phyloP scores from a whole-genome alignment of 2,797 vertebrate species.

The Tapera naevia region DNA sequence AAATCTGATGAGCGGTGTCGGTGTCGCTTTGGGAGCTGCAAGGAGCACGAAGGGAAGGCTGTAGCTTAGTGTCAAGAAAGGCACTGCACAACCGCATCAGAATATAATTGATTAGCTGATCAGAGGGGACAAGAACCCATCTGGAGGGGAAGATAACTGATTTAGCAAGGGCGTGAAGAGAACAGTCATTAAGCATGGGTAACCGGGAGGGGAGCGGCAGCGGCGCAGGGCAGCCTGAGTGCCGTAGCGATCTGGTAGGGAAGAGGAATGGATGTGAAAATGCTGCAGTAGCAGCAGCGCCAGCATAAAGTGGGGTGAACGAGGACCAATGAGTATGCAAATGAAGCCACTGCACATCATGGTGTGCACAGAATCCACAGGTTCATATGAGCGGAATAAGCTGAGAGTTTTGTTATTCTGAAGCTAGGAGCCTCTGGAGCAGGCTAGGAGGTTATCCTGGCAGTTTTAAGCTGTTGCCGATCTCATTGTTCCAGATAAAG shows the following conservation, averaged over 20 bases:
- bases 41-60: fast-evolving
- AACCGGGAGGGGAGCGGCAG: fast-evolving
- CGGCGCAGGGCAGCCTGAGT: fast-evolving
- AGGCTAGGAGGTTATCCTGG: neutral
- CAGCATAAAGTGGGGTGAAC: fast-evolving
- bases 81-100: neutral
- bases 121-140: neutral
- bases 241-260: neutral
- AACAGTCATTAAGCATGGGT: neutral
- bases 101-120: neutral
- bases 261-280: neutral
- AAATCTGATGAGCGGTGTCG: fast-evolving
- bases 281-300: neutral
- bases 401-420: fast-evolving
- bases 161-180: neutral
- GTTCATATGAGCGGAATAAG: fast-evolving
- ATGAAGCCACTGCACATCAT: fast-evolving
- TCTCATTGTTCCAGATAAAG: neutral
- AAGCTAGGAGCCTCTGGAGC: neutral
- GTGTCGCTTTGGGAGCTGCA: neutral
- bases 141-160: neutral
- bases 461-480: neutral
- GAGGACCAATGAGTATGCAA: neutral
- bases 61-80: neutral
- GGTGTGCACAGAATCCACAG: fast-evolving